Evolutionary conservation across 92 coral and sea anemone species (phyloP).

Genomic region (Phenganax marumi): DNA sequence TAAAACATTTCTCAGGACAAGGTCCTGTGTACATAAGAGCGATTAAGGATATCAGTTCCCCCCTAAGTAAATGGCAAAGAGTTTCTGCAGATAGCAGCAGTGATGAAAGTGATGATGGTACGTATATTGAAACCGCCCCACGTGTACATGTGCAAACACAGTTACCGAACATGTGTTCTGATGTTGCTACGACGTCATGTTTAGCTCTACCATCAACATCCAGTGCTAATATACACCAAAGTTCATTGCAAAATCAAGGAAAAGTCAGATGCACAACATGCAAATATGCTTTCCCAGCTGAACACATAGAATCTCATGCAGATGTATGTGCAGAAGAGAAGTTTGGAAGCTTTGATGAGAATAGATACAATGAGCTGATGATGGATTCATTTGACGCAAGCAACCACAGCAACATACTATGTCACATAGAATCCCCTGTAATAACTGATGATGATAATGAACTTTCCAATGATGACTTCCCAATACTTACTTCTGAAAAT

Average conservation of each 20-base stretch:
- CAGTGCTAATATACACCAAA: not conserved
- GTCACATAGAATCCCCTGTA: not conserved
- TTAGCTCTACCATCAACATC: not conserved
- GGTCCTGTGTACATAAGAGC: conserved; percentile 43
- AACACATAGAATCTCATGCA: conserved; percentile 8
- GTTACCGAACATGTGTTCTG: not conserved
- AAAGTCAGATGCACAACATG: conserved; percentile 10
- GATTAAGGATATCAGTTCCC: conserved; percentile 11
- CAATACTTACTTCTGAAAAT: conserved; percentile 1
- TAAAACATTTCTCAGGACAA: conserved; percentile 38
- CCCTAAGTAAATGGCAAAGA: not conserved
- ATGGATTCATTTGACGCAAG: not conserved
- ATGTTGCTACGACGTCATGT: not conserved
- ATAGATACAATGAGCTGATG: conserved; percentile 7
- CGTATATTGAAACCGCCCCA: not conserved
- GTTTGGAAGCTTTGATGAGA: conserved; percentile 20
- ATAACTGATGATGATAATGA: conserved; percentile 1
- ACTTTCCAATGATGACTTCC: not conserved
- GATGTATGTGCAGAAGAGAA: conserved; percentile 24
- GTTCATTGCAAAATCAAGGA: not conserved
- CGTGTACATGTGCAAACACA: not conserved
- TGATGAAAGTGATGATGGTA: conserved; percentile 14
- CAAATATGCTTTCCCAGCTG: not conserved
- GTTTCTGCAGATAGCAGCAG: not conserved
- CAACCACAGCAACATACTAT: not conserved